Percentiles rank a stretch among this genome's conserved stretches.
phyloP scores from a whole-genome alignment of 2,113 vertebrate genomes.

The Hippopotamus amphibius region DNA sequence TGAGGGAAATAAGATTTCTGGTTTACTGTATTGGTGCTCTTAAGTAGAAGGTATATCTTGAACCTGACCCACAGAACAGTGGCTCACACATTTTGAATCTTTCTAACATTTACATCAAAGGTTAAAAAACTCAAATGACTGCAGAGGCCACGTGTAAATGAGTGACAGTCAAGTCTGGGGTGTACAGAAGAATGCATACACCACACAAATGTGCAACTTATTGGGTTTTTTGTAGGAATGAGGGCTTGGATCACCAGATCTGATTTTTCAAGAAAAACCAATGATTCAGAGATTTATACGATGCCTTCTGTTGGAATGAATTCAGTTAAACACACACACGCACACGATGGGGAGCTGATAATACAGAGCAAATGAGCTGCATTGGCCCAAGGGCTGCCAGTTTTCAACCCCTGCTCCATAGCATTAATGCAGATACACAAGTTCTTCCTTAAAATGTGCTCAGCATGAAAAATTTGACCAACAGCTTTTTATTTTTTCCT shows the following conservation, averaged over 20 bases:
- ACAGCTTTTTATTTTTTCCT: neutral
- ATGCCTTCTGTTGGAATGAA: neutral
- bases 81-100: neutral
- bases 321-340: neutral
- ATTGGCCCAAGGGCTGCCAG: neutral
- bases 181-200: neutral
- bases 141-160: neutral
- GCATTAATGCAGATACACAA: neutral
- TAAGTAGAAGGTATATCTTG: neutral
- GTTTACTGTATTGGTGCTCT: neutral
- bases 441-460: neutral
- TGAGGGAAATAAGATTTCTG: neutral
- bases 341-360: neutral
- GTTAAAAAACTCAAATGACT: neutral
- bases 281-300: neutral
- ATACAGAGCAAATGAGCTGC: neutral
- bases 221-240: slow-evolving; percentile 7
- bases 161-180: neutral
- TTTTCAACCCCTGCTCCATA: neutral
- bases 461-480: neutral
- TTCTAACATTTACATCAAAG: slow-evolving; percentile 12
- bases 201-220: neutral
- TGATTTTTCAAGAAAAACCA: slow-evolving; percentile 30
- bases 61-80: neutral
- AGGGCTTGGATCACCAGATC: neutral